Conservation (phyloP, 1,140 invertebrate species). For the Macrobrachium rosenbergii region DNA sequence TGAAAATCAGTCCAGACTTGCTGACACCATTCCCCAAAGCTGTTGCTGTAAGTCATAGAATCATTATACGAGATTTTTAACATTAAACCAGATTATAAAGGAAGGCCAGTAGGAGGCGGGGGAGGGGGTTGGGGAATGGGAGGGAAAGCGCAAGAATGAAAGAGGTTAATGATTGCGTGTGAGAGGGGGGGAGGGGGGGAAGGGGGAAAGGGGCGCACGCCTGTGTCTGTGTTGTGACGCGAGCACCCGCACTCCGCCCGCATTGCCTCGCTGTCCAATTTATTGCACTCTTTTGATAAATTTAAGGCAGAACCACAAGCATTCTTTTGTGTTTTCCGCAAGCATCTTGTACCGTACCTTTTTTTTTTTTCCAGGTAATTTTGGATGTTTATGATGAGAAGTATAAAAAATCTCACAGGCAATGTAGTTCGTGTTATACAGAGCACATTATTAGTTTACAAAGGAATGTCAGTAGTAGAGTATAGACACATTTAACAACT, state of each 20-base stretch:
- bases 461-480: no score
- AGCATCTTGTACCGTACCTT: no score
- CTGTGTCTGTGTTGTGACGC: slow-evolving; percentile 57
- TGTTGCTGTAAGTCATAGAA: no score
- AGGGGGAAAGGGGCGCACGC: slow-evolving; percentile 51
- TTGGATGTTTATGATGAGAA: no score
- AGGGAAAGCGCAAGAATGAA: neutral
- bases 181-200: slow-evolving; percentile 1
- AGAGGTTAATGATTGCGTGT: neutral
- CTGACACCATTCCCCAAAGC: no score
- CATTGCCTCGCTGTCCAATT: slow-evolving; percentile 56
- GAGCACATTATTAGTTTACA: no score
- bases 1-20: no score
- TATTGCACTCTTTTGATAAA: slow-evolving; percentile 44
- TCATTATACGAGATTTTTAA: neutral
- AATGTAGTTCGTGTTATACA: no score
- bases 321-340: neutral
- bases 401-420: no score
- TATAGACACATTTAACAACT: no score
- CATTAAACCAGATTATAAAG: neutral
- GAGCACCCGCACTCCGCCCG: slow-evolving; percentile 58
- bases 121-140: slow-evolving; percentile 30
- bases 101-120: slow-evolving; percentile 10
- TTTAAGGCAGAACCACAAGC: neutral
- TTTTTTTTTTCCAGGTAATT: no score